These are phyloP conservation scores for Heliconius congener DNA, from an alignment of 1,140 invertebrate genomes.

Conservation along the genomic window DNA sequence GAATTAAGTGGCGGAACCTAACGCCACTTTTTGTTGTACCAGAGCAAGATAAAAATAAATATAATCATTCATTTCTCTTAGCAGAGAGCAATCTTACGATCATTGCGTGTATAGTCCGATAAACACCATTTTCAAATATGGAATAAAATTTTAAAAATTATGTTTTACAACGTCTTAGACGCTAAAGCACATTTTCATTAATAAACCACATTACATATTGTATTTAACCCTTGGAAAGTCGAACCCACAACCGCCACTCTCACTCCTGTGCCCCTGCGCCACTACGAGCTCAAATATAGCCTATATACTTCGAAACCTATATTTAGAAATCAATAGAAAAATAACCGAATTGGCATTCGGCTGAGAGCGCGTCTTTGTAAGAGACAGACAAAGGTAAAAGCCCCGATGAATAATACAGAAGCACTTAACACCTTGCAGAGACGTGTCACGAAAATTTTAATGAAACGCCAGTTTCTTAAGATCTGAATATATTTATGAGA, in stretches of 20 bases:
- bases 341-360: not conserved
- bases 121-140: not conserved
- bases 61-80: no score
- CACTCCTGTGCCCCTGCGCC: no score
- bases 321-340: constrained; percentile 1
- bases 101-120: no score
- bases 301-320: not conserved
- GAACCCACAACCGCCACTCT: not conserved
- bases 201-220: not conserved
- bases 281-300: no score
- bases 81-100: no score
- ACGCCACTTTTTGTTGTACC: no score
- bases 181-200: no score
- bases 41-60: no score
- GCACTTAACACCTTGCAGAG: constrained; percentile 41
- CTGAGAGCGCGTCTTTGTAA: not conserved
- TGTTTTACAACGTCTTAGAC: no score
- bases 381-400: constrained; percentile 29
- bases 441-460: constrained; percentile 43
- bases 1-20: no score
- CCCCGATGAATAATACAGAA: constrained; percentile 42
- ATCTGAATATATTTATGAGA: constrained; percentile 20
- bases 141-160: not conserved
- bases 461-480: constrained; percentile 31
- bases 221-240: not conserved